Base-by-base conservation (phyloP, 1,140 invertebrate species). In the Eumaeus atala region DNA sequence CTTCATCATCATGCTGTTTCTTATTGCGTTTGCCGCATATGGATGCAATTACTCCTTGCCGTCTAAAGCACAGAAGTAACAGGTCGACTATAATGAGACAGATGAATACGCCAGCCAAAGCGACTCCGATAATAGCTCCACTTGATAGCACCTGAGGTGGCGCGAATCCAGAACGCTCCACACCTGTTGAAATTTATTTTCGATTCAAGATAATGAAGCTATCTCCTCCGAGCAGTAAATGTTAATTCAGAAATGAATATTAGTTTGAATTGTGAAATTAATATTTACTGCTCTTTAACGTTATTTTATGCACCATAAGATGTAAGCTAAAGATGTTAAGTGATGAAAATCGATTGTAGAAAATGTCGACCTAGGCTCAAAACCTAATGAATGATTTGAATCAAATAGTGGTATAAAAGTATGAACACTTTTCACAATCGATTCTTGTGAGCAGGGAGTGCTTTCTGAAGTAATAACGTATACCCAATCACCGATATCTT, bases 41-140 rank as follows among this genome's bases (percentile, higher is more conserved):
- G 47, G 92, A 90, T 38, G 92, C 93, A 64, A 95, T 91, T 21
- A 95, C 90, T 40, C 93, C 93, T 83, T 89, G 83, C 54, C 89
- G 87, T 84, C 90, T 90, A 59, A 91, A 91, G 79, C 93, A 95
- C 70, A 91, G 93, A 58, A 93, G 93, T 1, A 93, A 89, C 0
- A 95, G 83, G 75, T 96, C 95, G 58, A 95, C 90, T 56, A 96
- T 89, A 59, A 96, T 87, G 34, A 95, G 87, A 51, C 95, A 89
- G 55, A 95, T 72, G 35, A 96, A 82, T 9, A 95, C 88, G 44
- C 92, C 90, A 38, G 90, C 92, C 44, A 95, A 87, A 8, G 94
- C 93, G 52, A 95, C 91, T 59, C 92, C 93, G 61, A 96, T 92
- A 62, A 96, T 93, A 37, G 93, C 89, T 17, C 91, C 90, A 69